Evolutionary conservation across 2,797 vertebrate species (phyloP).

Genomic region (Urosaurus nigricauda): DNA sequence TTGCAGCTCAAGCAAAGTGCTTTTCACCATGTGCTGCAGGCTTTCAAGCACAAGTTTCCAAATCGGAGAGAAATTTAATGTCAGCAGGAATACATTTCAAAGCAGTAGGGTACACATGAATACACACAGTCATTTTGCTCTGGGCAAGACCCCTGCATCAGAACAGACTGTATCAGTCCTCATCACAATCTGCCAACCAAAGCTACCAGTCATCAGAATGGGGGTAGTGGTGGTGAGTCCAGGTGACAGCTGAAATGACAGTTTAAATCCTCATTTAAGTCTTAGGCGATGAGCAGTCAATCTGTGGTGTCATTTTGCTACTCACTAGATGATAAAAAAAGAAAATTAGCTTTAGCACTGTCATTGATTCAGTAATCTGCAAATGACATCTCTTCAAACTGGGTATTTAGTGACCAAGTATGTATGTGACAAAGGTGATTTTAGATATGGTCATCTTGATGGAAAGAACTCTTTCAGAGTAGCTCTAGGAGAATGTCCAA

Average conservation of each 20-base stretch:
- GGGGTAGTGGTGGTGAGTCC: neutral
- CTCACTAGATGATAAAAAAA: neutral
- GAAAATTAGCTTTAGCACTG: neutral
- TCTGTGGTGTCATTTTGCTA: neutral
- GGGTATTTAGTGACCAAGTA: neutral
- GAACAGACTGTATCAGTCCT: slow-evolving; percentile 13
- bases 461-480: neutral
- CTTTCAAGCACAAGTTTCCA: slow-evolving; percentile 21
- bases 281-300: too few relatives aligned
- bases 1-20: slow-evolving; percentile 15
- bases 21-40: slow-evolving; percentile 19
- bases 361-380: neutral
- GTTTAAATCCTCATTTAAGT: neutral
- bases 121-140: slow-evolving; percentile 13
- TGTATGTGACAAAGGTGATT: neutral
- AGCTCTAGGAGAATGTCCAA: neutral
- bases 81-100: slow-evolving; percentile 35
- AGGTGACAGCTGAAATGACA: slow-evolving; percentile 4
- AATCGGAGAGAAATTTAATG: slow-evolving; percentile 38
- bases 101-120: slow-evolving; percentile 4
- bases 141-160: slow-evolving; percentile 14
- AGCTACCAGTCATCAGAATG: neutral
- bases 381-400: neutral
- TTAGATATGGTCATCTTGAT: neutral
- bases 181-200: neutral